Percentiles rank a stretch among this genome's conserved stretches.
These are phyloP conservation scores for Melanotaenia maccullochi DNA, from an alignment of 2,797 vertebrate genomes.

Conservation along the genomic window DNA sequence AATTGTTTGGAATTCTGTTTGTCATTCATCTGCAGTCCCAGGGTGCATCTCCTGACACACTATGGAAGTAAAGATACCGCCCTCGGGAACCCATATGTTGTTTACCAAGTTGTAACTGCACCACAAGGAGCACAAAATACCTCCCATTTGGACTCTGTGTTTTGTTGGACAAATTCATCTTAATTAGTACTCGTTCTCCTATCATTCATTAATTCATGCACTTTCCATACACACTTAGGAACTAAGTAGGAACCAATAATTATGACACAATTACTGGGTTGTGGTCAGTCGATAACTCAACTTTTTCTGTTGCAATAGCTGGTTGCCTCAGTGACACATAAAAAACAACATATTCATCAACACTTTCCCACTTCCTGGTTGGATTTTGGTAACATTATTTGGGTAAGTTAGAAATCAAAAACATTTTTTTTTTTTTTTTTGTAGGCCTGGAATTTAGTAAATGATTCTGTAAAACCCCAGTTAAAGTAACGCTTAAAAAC, in stretches of 20 bases:
- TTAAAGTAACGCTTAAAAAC: neutral
- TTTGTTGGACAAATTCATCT: neutral
- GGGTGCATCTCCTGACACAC: conserved; percentile 23
- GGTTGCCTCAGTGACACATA: neutral
- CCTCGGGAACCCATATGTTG: conserved; percentile 41
- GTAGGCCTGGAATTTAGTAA: neutral
- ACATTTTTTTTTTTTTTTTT: neutral
- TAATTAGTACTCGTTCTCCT: neutral
- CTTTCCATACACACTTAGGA: neutral
- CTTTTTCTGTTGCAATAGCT: neutral
- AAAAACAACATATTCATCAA: neutral
- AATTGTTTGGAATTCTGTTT: conserved; percentile 22
- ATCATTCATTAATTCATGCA: neutral
- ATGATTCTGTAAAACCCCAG: neutral
- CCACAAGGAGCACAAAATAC: neutral
- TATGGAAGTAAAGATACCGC: conserved; percentile 18
- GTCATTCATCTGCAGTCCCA: conserved; percentile 20
- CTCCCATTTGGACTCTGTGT: neutral
- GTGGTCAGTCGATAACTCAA: neutral
- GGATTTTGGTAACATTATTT: neutral
- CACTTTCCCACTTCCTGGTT: neutral
- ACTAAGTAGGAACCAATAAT: neutral
- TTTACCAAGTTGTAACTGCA: conserved; percentile 18
- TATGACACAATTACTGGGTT: neutral
- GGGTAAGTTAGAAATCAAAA: neutral